Percentiles rank a stretch among this genome's conserved stretches.
Evolutionary conservation across 2,797 vertebrate genomes (phyloP).

Genomic region (Sebastes hopkinsi): DNA sequence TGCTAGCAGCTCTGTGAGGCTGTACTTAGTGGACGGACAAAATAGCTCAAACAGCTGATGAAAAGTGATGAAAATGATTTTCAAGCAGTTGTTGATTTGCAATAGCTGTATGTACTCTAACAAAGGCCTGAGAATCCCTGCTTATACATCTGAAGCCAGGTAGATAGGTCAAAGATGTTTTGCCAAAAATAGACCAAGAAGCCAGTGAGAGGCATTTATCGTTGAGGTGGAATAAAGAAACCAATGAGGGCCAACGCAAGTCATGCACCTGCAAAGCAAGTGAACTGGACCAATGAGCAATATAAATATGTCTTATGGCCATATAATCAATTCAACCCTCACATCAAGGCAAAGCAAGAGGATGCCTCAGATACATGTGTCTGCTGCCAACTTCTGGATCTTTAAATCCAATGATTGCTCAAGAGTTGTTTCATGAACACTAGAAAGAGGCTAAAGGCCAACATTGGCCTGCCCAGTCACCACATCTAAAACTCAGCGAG

Average conservation of each 20-base stretch:
- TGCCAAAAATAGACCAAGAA: background rate
- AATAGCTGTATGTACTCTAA: background rate
- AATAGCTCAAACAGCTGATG: too few relatives aligned
- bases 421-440: slow-evolving; percentile 1
- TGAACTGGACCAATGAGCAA: background rate
- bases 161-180: background rate
- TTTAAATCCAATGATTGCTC: background rate
- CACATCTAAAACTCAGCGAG: slow-evolving; percentile 8
- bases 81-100: background rate
- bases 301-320: background rate
- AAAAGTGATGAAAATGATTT: background rate
- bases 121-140: background rate
- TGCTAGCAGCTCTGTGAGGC: background rate
- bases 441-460: background rate
- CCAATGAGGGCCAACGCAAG: background rate
- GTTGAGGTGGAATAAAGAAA: background rate
- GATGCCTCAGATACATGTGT: background rate
- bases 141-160: background rate
- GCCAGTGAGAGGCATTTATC: background rate
- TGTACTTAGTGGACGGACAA: background rate
- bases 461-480: background rate
- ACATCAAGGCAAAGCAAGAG: background rate
- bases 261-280: background rate
- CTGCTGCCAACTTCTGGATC: background rate
- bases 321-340: background rate